Conservation (phyloP, 2,888 invertebrate species). For the Drosophila anceps region DNA sequence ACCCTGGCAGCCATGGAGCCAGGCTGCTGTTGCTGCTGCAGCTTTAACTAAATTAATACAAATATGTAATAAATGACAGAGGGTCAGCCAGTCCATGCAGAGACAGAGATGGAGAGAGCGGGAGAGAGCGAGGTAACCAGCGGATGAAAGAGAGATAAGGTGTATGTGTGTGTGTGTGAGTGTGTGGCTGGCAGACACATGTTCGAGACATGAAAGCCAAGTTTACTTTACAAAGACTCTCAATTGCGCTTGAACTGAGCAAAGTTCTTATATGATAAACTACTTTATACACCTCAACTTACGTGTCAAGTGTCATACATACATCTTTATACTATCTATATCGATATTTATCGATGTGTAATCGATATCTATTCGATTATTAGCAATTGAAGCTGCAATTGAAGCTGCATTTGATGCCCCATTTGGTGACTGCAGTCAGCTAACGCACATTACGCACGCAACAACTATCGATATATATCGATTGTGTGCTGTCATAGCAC, state of each 20-base stretch:
- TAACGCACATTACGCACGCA: too few species aligned
- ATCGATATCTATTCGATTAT: background rate
- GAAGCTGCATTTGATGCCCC: background rate
- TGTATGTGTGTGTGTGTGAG: background rate
- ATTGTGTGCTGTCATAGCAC: background rate
- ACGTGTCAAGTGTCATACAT: background rate
- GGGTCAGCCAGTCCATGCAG: background rate
- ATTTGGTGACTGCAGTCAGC: background rate
- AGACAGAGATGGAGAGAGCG: background rate
- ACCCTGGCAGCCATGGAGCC: constrained; percentile 4
- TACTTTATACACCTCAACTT: background rate
- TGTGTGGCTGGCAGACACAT: constrained; percentile 45
- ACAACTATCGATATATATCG: background rate
- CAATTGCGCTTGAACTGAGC: background rate
- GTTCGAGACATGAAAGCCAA: constrained; percentile 56
- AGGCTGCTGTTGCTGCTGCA: constrained; percentile 30
- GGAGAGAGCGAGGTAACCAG: background rate
- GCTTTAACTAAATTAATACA: constrained; percentile 70
- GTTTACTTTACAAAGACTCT: constrained; percentile 51
- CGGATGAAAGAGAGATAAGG: constrained; percentile 1
- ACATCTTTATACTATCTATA: background rate
- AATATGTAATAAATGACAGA: constrained; percentile 47
- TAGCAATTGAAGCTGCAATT: background rate
- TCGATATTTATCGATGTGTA: constrained; percentile 3
- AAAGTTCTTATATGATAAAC: background rate